A percentile compares a stretch with the other conserved stretches of the same genome.
These are phyloP conservation scores for Parapristionchus giblindavisi DNA, from an alignment of 2,888 invertebrate genomes.

Conservation along the genomic window DNA sequence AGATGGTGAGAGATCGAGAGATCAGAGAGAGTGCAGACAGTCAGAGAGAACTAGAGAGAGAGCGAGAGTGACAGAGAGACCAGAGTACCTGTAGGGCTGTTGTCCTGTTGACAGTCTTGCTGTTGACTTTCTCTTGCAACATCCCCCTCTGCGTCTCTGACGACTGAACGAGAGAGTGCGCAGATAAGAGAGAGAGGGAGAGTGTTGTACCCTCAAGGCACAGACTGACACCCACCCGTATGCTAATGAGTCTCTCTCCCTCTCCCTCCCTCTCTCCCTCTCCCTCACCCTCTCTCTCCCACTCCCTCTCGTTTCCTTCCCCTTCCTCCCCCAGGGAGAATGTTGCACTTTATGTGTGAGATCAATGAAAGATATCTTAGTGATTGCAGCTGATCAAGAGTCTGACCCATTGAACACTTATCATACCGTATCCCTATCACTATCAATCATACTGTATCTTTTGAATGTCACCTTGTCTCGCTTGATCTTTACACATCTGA, in stretches of 20 bases:
- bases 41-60: no score
- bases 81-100: no score
- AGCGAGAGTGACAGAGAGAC: neutral
- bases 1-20: neutral
- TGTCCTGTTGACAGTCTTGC: no score
- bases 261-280: constrained; percentile 4
- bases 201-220: constrained; percentile 32
- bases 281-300: neutral
- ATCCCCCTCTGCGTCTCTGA: no score
- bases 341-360: constrained; percentile 34
- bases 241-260: constrained; percentile 33
- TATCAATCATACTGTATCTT: no score
- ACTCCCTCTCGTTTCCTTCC: neutral
- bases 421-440: constrained; percentile 8
- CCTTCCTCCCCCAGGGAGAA: constrained; percentile 6
- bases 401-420: constrained; percentile 2
- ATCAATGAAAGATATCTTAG: no score
- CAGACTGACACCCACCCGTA: constrained; percentile 27
- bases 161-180: neutral
- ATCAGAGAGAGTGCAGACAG: neutral
- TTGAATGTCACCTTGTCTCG: no score
- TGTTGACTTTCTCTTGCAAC: no score
- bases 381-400: neutral
- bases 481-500: no score
- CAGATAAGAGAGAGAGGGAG: neutral